A percentile compares a stretch with the other conserved stretches of the same genome.
These are phyloP conservation scores for Axis porcinus DNA, from an alignment of 2,113 vertebrate genomes.

Conservation along the genomic window DNA sequence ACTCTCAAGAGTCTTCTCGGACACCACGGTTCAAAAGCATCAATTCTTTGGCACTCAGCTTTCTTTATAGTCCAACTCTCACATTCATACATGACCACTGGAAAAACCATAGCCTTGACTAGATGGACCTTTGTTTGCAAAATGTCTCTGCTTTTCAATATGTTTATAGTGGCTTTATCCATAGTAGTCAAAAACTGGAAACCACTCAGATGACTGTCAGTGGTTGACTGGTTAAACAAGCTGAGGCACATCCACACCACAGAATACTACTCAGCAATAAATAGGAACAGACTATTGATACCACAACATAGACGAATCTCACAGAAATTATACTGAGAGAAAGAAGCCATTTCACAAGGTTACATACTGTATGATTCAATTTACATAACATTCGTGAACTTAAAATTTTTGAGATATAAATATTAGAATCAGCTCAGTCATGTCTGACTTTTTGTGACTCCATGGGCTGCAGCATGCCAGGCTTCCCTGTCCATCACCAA, in stretches of 20 bases:
- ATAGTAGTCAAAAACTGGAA: background rate
- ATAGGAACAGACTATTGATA: background rate
- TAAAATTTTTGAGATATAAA: background rate
- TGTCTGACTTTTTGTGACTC: background rate
- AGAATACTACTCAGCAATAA: background rate
- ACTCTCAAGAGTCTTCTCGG: background rate
- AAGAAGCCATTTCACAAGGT: background rate
- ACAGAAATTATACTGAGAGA: background rate
- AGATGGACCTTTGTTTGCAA: background rate
- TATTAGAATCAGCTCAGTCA: background rate
- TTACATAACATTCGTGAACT: background rate
- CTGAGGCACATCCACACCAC: background rate
- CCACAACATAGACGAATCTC: background rate
- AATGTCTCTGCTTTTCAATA: background rate
- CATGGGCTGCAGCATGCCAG: background rate
- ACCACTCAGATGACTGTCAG: background rate
- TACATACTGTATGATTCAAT: background rate
- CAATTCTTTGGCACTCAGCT: background rate
- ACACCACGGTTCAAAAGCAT: background rate
- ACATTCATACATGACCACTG: background rate
- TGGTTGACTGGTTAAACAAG: background rate
- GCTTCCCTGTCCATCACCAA: background rate
- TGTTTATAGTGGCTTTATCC: background rate
- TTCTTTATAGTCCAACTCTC: background rate
- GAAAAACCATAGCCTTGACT: background rate